Evolutionary conservation across 2,797 vertebrate species (phyloP), one percentile per base, ranked within the genome.

Genomic region (Menidia menidia): DNA sequence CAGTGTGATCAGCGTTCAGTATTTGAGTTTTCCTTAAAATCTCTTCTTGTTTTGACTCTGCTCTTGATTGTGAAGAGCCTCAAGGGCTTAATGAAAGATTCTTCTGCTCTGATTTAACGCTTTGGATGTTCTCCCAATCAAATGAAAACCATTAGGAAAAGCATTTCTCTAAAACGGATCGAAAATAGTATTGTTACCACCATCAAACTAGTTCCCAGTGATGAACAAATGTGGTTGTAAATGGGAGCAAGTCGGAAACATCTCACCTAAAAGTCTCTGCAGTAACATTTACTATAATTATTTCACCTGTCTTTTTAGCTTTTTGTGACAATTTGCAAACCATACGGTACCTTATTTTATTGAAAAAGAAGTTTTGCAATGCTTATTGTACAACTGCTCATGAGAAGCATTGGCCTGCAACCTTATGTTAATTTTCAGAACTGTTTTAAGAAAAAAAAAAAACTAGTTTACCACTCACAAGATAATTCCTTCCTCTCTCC

Each of bases 61-160:
- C 78, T 77, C 57, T 70, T 87, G 83, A 88, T 82, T 87, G 75
- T 74, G 63, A 88, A 62, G 76, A 74, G 75, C 19, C 57, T 71
- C 66, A 35, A 16, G 45, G 51, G 53, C 60, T 80, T 71, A 80
- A 86, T 86, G 68, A 84, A 62, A 82, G 72, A 80, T 70, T 52
- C 54, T 69, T 64, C 54, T 51, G 19, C 56, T 75, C 15, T 53
- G 75, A 78, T 77, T 84, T 31, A 52, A 67, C 58, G 62, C 45
- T 50, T 65, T 15, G n/a, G 25, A 61, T 61, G 54, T 55, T 64
- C 52, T 69, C 19, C n/a, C 25, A 66, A 61, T 4, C n/a, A 50
- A 60, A 72, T 16, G 18, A 8, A 50, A 54, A 18, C 45, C 18
- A 44, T 39, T 44, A 64, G 30, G 18, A 30, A 62, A 60, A 48